These are phyloP conservation scores for Myotis vivesi DNA, from an alignment of 2,797 vertebrate species.

Conservation along the genomic window DNA sequence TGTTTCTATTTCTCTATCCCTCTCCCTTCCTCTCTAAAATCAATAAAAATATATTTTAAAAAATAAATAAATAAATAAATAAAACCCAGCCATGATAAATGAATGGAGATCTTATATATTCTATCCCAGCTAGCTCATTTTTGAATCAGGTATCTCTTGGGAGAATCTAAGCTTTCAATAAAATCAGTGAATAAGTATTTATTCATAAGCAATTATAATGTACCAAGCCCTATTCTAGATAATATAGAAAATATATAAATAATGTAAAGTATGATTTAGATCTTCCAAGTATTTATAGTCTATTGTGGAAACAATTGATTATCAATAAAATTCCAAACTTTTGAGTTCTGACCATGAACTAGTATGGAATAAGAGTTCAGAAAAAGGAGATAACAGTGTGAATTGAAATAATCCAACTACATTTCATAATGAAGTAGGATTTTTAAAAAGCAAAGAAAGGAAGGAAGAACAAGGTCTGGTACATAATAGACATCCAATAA, in stretches of 20 bases:
- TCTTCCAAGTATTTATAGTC: background rate
- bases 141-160: background rate
- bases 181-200: background rate
- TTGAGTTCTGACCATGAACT: background rate
- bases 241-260: slow-evolving; percentile 11
- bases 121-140: background rate
- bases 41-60: too few species aligned
- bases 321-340: background rate
- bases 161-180: slow-evolving; percentile 12
- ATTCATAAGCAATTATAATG: slow-evolving; percentile 26
- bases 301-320: background rate
- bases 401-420: background rate
- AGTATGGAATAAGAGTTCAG: background rate
- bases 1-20: too few species aligned
- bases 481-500: background rate
- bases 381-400: background rate
- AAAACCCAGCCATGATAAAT: slow-evolving; percentile 29
- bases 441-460: background rate
- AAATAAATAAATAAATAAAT: too few species aligned
- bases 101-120: background rate
- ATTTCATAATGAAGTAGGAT: background rate
- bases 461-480: background rate
- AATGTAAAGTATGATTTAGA: background rate
- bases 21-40: too few species aligned
- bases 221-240: background rate